These are phyloP conservation scores for Drosophila picticornis DNA, from an alignment of 2,888 invertebrate species.

Conservation along the genomic window DNA sequence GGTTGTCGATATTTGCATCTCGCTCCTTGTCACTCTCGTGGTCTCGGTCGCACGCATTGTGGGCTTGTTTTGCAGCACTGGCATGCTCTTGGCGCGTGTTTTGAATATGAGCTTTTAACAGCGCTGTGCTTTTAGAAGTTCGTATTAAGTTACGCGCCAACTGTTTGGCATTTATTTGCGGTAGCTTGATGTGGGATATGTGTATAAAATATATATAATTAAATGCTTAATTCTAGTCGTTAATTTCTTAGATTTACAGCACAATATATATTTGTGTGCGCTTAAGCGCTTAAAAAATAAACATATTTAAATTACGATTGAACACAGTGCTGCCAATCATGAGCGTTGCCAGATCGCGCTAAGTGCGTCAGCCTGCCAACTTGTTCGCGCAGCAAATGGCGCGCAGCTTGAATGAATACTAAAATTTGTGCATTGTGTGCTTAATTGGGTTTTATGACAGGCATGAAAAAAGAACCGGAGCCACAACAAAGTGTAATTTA, in stretches of 20 bases:
- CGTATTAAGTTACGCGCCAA: background rate
- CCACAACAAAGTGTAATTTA: constrained; percentile 71
- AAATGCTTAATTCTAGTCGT: background rate
- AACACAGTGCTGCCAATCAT: constrained; percentile 9
- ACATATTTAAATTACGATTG: background rate
- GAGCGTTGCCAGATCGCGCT: constrained; percentile 1
- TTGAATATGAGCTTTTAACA: constrained; percentile 34
- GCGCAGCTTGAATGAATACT: constrained; percentile 14
- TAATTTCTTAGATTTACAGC: background rate
- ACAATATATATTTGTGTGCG: background rate
- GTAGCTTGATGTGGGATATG: background rate
- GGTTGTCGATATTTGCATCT: constrained; percentile 21
- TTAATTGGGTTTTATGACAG: constrained; percentile 55
- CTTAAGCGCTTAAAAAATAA: background rate
- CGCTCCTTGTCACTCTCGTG: constrained; percentile 3
- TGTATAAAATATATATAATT: background rate
- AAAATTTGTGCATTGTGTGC: background rate
- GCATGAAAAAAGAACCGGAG: constrained; percentile 25
- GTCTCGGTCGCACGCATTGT: constrained; percentile 27
- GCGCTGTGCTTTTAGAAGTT: background rate
- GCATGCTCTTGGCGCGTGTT: constrained; percentile 30
- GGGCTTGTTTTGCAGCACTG: constrained; percentile 23
- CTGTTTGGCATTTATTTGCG: background rate
- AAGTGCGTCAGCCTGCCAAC: constrained; percentile 11
- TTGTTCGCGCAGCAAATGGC: background rate